These are phyloP conservation scores for Drosophila pseudoananassae DNA, from an alignment of 1,140 invertebrate species.

Conservation along the genomic window DNA sequence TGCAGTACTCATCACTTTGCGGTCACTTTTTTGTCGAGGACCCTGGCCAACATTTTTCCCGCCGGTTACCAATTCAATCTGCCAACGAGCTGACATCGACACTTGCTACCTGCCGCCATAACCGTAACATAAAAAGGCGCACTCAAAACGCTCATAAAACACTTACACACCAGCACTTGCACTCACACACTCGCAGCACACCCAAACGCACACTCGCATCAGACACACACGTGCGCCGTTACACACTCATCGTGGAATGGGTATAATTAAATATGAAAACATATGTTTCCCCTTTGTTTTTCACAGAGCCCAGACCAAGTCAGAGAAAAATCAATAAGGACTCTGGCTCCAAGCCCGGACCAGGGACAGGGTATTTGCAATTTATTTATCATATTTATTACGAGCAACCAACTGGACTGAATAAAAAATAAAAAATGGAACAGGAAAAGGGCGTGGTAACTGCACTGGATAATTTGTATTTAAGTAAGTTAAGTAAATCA, in stretches of 20 bases:
- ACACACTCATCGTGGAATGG: slow-evolving; percentile 49
- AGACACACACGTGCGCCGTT: slow-evolving; percentile 26
- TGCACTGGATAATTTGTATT: slow-evolving; percentile 67
- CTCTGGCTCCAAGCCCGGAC: slow-evolving; percentile 32
- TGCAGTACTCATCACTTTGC: slow-evolving; percentile 1
- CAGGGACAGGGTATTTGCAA: slow-evolving; percentile 26
- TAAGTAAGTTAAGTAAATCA: slow-evolving; percentile 71
- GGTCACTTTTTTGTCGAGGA: slow-evolving; percentile 8
- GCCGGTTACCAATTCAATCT: slow-evolving; percentile 16
- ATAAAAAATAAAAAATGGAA: neutral
- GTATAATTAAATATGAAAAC: slow-evolving; percentile 79
- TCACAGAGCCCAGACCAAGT: slow-evolving; percentile 29
- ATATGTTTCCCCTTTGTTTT: slow-evolving; percentile 74
- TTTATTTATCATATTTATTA: slow-evolving; percentile 62
- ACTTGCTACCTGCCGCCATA: slow-evolving; percentile 28
- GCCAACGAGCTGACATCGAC: slow-evolving; percentile 34
- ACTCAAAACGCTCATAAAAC: slow-evolving; percentile 56
- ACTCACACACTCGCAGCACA: slow-evolving; percentile 5
- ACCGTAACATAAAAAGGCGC: slow-evolving; percentile 47
- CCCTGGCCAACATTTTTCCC: neutral
- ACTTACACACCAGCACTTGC: slow-evolving; percentile 50
- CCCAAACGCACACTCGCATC: neutral
- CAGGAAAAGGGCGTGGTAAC: slow-evolving; percentile 8
- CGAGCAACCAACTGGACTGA: neutral
- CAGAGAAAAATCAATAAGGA: slow-evolving; percentile 70